These are phyloP conservation scores for Sinocyclocheilus maitianheensis DNA, from an alignment of 2,113 vertebrate genomes.

Conservation along the genomic window DNA sequence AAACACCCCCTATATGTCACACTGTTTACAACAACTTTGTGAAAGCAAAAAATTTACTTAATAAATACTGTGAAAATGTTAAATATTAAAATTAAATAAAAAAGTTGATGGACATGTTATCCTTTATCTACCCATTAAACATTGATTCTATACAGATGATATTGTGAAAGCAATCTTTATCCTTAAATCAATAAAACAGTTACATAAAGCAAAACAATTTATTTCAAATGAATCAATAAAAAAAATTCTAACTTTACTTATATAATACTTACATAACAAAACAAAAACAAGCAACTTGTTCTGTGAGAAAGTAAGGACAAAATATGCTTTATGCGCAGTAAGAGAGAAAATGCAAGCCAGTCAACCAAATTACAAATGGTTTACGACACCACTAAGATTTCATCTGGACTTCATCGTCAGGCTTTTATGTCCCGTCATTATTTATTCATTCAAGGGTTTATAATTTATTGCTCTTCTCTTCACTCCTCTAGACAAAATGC, in stretches of 20 bases:
- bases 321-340: background rate
- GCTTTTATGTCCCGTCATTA: constrained; percentile 44
- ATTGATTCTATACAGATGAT: background rate
- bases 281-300: background rate
- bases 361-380: constrained; percentile 47
- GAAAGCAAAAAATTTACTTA: no score
- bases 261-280: background rate
- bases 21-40: no score
- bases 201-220: background rate
- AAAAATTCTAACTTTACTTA: background rate
- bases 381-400: constrained; percentile 47
- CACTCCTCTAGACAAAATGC: constrained; percentile 9
- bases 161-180: background rate
- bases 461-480: constrained; percentile 32
- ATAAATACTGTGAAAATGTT: no score
- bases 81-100: no score
- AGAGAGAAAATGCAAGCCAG: background rate
- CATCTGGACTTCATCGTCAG: constrained; percentile 49
- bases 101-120: background rate
- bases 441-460: constrained; percentile 52
- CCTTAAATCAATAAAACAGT: background rate
- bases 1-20: no score
- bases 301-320: background rate
- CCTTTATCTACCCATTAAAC: background rate
- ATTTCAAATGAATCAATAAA: no score